phyloP scores from a whole-genome alignment of 2,113 vertebrate species.

The Scytalopus superciliaris region DNA sequence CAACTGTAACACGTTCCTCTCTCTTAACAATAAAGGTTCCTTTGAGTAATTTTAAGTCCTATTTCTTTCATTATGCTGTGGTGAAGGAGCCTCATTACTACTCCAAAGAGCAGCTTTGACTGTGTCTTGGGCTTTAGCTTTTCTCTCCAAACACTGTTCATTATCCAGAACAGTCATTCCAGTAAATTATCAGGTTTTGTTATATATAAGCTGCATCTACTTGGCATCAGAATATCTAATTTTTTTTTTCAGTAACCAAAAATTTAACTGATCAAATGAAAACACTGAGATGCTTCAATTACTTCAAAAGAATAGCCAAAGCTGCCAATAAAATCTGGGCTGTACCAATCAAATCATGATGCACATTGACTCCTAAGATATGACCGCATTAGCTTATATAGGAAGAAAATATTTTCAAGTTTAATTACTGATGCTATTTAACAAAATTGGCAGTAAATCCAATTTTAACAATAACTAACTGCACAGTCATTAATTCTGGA shows the following conservation, averaged over 20 bases:
- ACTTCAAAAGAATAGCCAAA: neutral
- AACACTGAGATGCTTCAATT: neutral
- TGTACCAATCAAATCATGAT: neutral
- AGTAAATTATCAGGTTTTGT: neutral
- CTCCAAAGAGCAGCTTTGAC: neutral
- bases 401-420: conserved; percentile 37
- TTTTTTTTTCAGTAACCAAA: neutral
- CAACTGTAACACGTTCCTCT: neutral
- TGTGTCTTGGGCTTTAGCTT: neutral
- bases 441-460: conserved; percentile 33
- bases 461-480: conserved; percentile 54
- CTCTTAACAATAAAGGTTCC: neutral
- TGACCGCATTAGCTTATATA: neutral
- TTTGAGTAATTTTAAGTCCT: neutral
- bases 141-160: neutral
- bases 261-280: conserved; percentile 19
- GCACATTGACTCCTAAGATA: neutral
- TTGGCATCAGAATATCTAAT: neutral
- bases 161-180: neutral
- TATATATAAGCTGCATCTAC: neutral
- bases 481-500: conserved; percentile 51
- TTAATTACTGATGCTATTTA: conserved; percentile 43
- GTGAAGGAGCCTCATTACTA: neutral
- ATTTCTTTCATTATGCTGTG: neutral
- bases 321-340: neutral